Evolutionary conservation across 2,888 invertebrate species (phyloP).

Genomic region (Candidula unifasciata): DNA sequence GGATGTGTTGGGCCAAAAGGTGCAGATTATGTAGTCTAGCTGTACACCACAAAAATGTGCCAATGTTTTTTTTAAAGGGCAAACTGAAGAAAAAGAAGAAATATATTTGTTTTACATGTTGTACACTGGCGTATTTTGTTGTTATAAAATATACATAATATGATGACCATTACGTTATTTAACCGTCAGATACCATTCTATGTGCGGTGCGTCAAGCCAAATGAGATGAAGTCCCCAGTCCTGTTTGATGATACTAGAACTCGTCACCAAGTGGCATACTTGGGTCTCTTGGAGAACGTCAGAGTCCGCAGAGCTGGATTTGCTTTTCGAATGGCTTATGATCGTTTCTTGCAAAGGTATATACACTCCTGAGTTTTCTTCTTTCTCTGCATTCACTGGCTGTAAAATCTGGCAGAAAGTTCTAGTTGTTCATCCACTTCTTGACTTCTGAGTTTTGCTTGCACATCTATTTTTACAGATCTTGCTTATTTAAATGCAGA

Average conservation of each 20-base stretch:
- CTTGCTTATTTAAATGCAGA: too few species aligned
- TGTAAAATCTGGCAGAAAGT: too few species aligned
- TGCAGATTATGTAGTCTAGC: too few species aligned
- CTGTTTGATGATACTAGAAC: slow-evolving; percentile 90
- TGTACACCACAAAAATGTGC: too few species aligned
- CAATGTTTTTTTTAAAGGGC: too few species aligned
- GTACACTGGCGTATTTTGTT: neutral
- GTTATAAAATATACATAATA: neutral
- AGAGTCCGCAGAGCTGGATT: slow-evolving; percentile 97
- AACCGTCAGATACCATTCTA: slow-evolving; percentile 85
- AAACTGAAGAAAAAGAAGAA: neutral
- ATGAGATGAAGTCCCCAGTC: slow-evolving; percentile 92
- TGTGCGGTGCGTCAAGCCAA: slow-evolving; percentile 97
- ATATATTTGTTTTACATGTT: neutral
- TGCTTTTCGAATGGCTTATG: slow-evolving; percentile 95
- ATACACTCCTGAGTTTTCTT: too few species aligned
- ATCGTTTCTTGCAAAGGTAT: slow-evolving; percentile 90
- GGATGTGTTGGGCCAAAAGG: too few species aligned
- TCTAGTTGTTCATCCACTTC: too few species aligned
- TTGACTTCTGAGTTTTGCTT: too few species aligned
- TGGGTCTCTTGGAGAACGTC: slow-evolving; percentile 96
- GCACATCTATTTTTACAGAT: too few species aligned
- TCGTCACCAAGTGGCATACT: slow-evolving; percentile 83
- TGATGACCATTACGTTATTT: neutral
- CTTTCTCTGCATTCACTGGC: too few species aligned